Evolutionary conservation across 2,888 invertebrate species (phyloP).

Genomic region (Thera britannica): DNA sequence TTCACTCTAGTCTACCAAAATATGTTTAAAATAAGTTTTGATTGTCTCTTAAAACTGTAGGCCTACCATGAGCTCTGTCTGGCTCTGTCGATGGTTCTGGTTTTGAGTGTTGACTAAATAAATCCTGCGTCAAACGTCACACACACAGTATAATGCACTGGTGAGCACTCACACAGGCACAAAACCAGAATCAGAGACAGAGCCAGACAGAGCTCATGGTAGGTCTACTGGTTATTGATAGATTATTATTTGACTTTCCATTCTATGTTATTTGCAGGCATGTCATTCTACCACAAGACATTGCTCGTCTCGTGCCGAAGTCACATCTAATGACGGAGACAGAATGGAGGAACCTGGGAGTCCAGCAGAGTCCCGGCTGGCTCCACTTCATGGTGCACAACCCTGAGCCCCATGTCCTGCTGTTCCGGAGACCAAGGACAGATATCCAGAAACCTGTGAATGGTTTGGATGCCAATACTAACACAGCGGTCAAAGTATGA

Average conservation of each 20-base stretch:
- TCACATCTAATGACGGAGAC: slow-evolving; percentile 96
- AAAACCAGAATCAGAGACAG: too few relatives aligned
- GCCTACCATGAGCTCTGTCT: too few relatives aligned
- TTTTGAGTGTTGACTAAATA: too few relatives aligned
- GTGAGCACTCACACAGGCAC: too few relatives aligned
- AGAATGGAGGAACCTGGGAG: slow-evolving; percentile 97
- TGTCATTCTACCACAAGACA: slow-evolving; percentile 94
- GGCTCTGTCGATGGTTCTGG: too few relatives aligned
- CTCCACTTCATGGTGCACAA: slow-evolving; percentile 96
- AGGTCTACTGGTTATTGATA: too few relatives aligned
- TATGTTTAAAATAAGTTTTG: too few relatives aligned
- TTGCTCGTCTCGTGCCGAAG: slow-evolving; percentile 94
- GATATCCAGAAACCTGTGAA: slow-evolving; percentile 63
- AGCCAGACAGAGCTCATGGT: too few relatives aligned
- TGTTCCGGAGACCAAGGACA: slow-evolving; percentile 88
- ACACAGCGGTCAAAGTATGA: slow-evolving; percentile 66
- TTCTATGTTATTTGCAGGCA: slow-evolving; percentile 85
- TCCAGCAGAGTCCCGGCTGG: slow-evolving; percentile 95
- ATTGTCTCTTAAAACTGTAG: too few relatives aligned
- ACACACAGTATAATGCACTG: too few relatives aligned
- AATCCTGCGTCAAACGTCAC: too few relatives aligned
- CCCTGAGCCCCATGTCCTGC: slow-evolving; percentile 94
- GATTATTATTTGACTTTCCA: background rate
- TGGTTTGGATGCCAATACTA: slow-evolving; percentile 63
- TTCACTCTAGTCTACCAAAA: too few relatives aligned